Evolutionary conservation across 2,113 vertebrate species (phyloP), one percentile per base, ranked within the genome.

Genomic region (Anarhynchus alexandrinus): DNA sequence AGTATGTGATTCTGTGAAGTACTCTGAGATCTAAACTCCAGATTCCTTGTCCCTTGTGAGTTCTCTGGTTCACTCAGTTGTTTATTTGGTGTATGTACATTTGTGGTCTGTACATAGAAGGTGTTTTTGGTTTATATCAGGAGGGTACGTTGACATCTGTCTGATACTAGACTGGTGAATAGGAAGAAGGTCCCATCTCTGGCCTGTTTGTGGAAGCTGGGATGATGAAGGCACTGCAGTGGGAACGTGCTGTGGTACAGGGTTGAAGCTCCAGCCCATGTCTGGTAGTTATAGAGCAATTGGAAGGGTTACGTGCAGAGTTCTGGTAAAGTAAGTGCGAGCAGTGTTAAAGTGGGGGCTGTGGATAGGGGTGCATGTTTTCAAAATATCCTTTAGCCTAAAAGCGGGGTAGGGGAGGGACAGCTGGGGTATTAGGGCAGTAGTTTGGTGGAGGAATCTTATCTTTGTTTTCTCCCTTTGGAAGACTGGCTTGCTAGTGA

Each of bases 51-150:
- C 83, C 89, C 86, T 79, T 77, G 74, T 77, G 91, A 86, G 91
- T 95, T 94, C 34, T 34, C 71, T 88, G 84, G 87, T 91, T 85
- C 89, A 36, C 87, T 90, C 0, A 11, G 78, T 93, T 91, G 89
- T 96, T 94, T 96, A 62, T 96, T 96, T 95, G 93, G 96, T 97
- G 62, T 51, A 36, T 96, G 78, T 93, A 15, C 65, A 9, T 97
- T 93, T 97, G 86, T 91, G 91, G 95, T 61, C 89, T 97, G 93
- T 96, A 96, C 96, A 94, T 43, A 95, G 97, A 95, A 97, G 86
- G 94, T 97, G 94, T 97, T 97, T 97, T 94, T 97, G 97, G 97
- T 97, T 97, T 96, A 3, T 47, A 96, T 95, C 97, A 97, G 96
- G 97, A 97, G 94, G 94, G 96, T 96, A 92, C 94, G 71, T 93